Evolutionary conservation across 2,113 vertebrate species (phyloP).

Genomic region (Ariopsis seemanni): DNA sequence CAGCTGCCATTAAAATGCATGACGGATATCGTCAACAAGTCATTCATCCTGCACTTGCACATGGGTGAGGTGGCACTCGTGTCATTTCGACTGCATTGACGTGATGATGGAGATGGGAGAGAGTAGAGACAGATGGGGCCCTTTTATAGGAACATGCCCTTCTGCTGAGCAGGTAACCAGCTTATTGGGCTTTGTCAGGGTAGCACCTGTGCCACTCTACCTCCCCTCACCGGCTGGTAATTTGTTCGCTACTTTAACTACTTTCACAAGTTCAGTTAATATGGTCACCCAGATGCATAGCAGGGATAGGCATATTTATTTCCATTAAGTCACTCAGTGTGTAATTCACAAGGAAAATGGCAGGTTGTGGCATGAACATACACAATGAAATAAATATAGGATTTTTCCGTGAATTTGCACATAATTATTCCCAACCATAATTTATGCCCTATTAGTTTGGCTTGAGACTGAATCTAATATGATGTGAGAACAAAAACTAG

Average conservation of each 20-base stretch:
- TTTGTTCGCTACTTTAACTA: slow-evolving; percentile 26
- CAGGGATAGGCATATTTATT: slow-evolving; percentile 23
- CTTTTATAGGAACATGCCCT: slow-evolving; percentile 12
- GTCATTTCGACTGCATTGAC: slow-evolving; percentile 28
- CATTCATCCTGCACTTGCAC: slow-evolving; percentile 34
- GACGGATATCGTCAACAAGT: slow-evolving; percentile 41
- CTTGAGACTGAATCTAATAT: not conserved
- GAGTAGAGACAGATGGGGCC: slow-evolving; percentile 28
- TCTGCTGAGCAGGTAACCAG: slow-evolving; percentile 22
- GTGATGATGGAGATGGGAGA: slow-evolving; percentile 20
- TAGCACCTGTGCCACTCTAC: slow-evolving; percentile 12
- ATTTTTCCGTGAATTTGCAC: slow-evolving; percentile 21
- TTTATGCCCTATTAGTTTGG: not conserved
- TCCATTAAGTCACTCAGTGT: slow-evolving; percentile 3
- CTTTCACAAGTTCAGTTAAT: slow-evolving; percentile 33
- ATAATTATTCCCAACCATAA: not conserved
- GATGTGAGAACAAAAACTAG: not conserved
- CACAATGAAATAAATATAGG: slow-evolving; percentile 24
- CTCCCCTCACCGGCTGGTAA: slow-evolving; percentile 1
- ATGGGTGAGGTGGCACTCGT: slow-evolving; percentile 9
- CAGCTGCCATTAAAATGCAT: slow-evolving; percentile 47
- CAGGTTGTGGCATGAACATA: slow-evolving; percentile 11
- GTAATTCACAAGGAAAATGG: not conserved
- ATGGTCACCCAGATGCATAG: slow-evolving; percentile 4
- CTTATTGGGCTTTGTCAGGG: not conserved